These are phyloP conservation scores for Melieria picta DNA, from an alignment of 2,888 invertebrate genomes.

Conservation along the genomic window DNA sequence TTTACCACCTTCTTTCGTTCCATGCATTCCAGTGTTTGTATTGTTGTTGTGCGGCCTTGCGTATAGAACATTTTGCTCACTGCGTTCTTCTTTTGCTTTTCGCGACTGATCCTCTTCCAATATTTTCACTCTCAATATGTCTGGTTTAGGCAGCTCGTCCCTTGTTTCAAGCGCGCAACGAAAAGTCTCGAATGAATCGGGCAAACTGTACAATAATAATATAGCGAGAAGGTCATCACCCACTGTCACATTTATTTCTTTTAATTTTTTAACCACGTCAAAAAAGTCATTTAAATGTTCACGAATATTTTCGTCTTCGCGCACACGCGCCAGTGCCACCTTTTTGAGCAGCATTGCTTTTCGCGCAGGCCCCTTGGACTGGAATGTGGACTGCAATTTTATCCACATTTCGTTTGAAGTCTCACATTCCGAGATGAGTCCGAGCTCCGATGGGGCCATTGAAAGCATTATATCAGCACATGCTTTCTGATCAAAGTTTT, in stretches of 20 bases:
- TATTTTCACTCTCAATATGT: conserved; percentile 18
- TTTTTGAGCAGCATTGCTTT: conserved; percentile 62
- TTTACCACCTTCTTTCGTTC: too few species aligned
- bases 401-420: conserved; percentile 57
- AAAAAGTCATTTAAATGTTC: conserved; percentile 56
- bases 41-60: conserved; percentile 12
- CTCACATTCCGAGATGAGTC: conserved; percentile 21
- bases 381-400: conserved; percentile 55
- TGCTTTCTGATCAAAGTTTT: conserved; percentile 22
- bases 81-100: background rate
- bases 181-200: background rate
- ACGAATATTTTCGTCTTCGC: conserved; percentile 52
- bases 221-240: conserved; percentile 50
- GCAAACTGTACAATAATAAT: conserved; percentile 49
- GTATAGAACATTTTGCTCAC: too few species aligned
- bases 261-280: conserved; percentile 55
- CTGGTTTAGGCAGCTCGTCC: conserved; percentile 29
- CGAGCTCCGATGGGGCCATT: conserved; percentile 29
- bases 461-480: conserved; percentile 27
- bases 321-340: conserved; percentile 55
- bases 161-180: conserved; percentile 22
- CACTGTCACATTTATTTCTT: conserved; percentile 52
- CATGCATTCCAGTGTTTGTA: conserved; percentile 20
- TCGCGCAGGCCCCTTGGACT: conserved; percentile 58
- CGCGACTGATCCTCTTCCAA: conserved; percentile 1